phyloP scores from a whole-genome alignment of 2,888 invertebrate genomes.

The Teleiodes luculella region DNA sequence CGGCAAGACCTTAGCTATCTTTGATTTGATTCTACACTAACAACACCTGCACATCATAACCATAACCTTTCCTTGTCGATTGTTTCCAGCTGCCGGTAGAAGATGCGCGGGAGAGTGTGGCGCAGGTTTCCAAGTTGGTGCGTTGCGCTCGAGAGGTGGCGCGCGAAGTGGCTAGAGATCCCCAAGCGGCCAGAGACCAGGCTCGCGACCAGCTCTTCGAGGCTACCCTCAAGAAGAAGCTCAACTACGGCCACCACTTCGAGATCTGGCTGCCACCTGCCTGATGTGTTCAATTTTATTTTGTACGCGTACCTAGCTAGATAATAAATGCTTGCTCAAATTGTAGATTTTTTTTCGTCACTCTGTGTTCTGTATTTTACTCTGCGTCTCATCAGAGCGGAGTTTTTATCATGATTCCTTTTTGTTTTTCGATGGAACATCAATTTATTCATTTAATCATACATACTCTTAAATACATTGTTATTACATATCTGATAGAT shows the following conservation, averaged over 20 bases:
- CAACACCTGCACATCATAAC: too few species aligned
- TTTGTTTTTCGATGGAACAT: too few species aligned
- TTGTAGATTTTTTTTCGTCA: constrained; percentile 9
- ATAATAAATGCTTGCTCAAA: constrained; percentile 40
- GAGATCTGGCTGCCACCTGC: constrained; percentile 79
- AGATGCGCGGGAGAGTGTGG: constrained; percentile 67
- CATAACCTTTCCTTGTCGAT: too few species aligned
- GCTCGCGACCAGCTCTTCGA: constrained; percentile 68
- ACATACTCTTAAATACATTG: too few species aligned
- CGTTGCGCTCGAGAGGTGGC: constrained; percentile 65
- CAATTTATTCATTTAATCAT: too few species aligned
- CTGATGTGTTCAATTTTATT: constrained; percentile 59
- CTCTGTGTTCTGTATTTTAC: background rate
- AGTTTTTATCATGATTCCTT: too few species aligned
- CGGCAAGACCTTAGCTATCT: too few species aligned
- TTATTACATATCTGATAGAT: too few species aligned
- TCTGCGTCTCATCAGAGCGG: too few species aligned
- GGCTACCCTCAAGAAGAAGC: constrained; percentile 73
- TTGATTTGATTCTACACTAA: too few species aligned
- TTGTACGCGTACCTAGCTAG: constrained; percentile 28
- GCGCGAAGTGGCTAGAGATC: constrained; percentile 52
- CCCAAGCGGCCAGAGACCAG: constrained; percentile 57
- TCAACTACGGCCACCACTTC: constrained; percentile 70
- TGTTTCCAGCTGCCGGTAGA: constrained; percentile 50
- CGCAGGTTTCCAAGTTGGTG: constrained; percentile 61